Conservation (phyloP, 1,140 invertebrate genomes). For the Wiebesia pumilae region DNA sequence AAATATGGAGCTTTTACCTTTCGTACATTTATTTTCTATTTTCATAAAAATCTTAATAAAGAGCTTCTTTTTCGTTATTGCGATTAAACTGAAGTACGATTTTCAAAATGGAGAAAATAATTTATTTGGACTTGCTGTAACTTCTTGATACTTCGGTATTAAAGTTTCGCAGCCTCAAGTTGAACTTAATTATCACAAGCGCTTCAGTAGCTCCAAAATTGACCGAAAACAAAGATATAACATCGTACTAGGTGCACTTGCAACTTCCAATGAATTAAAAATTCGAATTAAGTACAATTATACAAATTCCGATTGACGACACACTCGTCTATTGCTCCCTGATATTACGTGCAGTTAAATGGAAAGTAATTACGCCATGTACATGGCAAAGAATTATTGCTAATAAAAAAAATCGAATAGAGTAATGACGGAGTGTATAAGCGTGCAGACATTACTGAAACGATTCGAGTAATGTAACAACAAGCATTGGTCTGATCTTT, state of each 20-base stretch:
- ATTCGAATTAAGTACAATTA: background rate
- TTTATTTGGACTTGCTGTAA: background rate
- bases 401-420: background rate
- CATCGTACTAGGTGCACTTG: background rate
- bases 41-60: background rate
- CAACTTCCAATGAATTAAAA: background rate
- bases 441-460: background rate
- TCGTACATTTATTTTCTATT: too few relatives aligned
- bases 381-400: background rate
- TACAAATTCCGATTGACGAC: background rate
- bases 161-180: background rate
- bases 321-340: background rate
- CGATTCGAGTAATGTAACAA: background rate
- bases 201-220: background rate
- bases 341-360: background rate
- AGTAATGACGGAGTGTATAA: background rate
- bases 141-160: background rate
- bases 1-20: too few relatives aligned
- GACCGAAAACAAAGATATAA: background rate
- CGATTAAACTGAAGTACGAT: background rate
- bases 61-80: background rate
- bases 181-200: background rate
- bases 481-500: conserved; percentile 15
- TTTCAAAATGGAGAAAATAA: background rate
- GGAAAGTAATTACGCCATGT: background rate